Evolutionary conservation across 2,888 invertebrate genomes (phyloP).

Genomic region (Leptopilina drosophilae): DNA sequence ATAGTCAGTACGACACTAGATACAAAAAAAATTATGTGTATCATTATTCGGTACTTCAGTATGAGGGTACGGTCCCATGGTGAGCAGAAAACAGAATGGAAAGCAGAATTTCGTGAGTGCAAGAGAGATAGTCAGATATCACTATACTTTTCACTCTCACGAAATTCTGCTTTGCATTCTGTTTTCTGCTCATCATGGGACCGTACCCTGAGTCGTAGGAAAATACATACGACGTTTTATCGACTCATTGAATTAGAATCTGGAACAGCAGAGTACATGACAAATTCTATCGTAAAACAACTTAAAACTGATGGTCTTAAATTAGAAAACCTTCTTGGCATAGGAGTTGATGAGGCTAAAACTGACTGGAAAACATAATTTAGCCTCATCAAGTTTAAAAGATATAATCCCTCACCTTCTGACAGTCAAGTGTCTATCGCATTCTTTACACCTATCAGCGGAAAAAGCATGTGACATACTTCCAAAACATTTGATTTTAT

Average conservation of each 20-base stretch:
- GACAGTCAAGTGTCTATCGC: slow-evolving; percentile 48
- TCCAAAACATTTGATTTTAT: slow-evolving; percentile 57
- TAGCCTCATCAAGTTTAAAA: slow-evolving; percentile 49
- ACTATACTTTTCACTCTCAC: too few species aligned
- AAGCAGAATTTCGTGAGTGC: too few species aligned
- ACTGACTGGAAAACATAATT: slow-evolving; percentile 57
- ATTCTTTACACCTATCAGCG: slow-evolving; percentile 57
- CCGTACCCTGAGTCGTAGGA: slow-evolving; percentile 40
- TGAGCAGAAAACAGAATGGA: too few species aligned
- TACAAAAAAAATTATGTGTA: slow-evolving; percentile 50
- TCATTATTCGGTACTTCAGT: slow-evolving; percentile 56
- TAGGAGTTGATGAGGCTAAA: slow-evolving; percentile 57
- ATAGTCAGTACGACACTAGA: slow-evolving; percentile 60
- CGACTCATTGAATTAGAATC: slow-evolving; percentile 51
- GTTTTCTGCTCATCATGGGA: too few species aligned
- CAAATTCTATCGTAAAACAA: slow-evolving; percentile 43
- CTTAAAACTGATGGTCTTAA: slow-evolving; percentile 55
- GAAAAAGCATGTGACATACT: slow-evolving; percentile 50
- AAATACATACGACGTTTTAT: slow-evolving; percentile 57
- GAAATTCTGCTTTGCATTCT: too few species aligned
- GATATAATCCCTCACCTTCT: slow-evolving; percentile 48
- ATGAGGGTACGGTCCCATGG: too few species aligned
- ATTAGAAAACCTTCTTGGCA: slow-evolving; percentile 56
- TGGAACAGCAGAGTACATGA: slow-evolving; percentile 51
- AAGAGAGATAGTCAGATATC: too few species aligned